Percentiles rank a stretch among this genome's conserved stretches.
Evolutionary conservation across 2,888 invertebrate genomes (phyloP).

Genomic region (Atrina japonica): DNA sequence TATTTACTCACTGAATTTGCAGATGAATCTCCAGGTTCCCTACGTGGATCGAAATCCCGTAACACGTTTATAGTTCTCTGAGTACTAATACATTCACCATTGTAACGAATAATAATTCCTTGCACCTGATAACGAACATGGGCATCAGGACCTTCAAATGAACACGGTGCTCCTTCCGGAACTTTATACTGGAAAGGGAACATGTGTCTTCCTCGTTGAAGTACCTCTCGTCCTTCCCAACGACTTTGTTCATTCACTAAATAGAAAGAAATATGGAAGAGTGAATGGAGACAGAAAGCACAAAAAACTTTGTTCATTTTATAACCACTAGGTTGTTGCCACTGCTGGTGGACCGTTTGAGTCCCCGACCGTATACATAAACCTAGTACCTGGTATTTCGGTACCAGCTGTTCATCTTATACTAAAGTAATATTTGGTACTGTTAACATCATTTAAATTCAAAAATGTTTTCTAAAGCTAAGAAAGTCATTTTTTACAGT

Average conservation of each 20-base stretch:
- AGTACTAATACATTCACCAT: conserved; percentile 69
- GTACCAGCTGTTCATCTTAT: no score
- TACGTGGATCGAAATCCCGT: conserved; percentile 66
- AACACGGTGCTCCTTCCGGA: conserved; percentile 74
- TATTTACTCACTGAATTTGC: conserved; percentile 57
- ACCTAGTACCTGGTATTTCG: no score
- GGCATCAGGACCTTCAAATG: conserved; percentile 74
- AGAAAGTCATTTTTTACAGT: no score
- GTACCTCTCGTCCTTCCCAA: conserved; percentile 73
- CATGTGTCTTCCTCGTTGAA: conserved; percentile 74
- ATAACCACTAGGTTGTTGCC: no score
- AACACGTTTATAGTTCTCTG: conserved; percentile 71
- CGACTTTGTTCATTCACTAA: conserved; percentile 71
- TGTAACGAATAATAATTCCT: conserved; percentile 70
- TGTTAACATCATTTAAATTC: no score
- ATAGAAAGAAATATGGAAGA: no score
- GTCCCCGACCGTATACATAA: no score
- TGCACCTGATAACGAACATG: conserved; percentile 74
- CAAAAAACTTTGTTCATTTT: no score
- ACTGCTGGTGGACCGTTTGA: no score
- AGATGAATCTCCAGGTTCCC: conserved; percentile 57
- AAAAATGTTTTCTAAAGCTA: no score
- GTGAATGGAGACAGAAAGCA: no score
- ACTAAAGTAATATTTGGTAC: no score
- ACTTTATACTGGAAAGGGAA: conserved; percentile 77